Conservation (phyloP, 2,797 vertebrate species). For the Squalus acanthias region DNA sequence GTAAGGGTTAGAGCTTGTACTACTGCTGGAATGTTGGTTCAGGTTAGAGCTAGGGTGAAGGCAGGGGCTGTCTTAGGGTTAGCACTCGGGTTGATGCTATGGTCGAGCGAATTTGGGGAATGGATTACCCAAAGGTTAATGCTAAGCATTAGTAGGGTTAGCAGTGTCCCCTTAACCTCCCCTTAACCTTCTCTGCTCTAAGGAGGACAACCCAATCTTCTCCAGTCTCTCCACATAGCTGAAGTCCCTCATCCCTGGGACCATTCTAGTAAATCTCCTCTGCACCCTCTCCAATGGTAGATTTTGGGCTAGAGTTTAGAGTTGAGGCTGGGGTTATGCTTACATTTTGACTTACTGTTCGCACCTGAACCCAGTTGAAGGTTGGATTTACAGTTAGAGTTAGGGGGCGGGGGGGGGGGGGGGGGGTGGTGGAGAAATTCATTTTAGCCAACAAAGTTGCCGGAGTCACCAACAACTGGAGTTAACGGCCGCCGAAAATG, state of each 20-base stretch:
- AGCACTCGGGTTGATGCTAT: too few relatives aligned
- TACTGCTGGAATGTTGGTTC: neutral
- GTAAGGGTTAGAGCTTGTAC: too few relatives aligned
- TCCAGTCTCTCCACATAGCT: neutral
- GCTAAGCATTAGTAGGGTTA: too few relatives aligned
- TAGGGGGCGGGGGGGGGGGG: neutral
- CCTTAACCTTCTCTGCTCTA: neutral
- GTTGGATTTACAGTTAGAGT: neutral
- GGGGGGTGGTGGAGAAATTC: too few relatives aligned
- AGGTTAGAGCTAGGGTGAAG: neutral
- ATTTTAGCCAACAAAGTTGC: too few relatives aligned
- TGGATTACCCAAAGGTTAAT: neutral
- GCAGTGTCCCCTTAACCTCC: too few relatives aligned
- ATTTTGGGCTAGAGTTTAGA: neutral
- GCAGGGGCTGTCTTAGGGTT: neutral
- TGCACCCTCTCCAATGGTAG: too few relatives aligned
- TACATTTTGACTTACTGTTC: neutral
- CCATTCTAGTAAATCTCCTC: too few relatives aligned
- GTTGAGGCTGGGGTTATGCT: neutral
- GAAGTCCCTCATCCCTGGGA: neutral
- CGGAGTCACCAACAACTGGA: too few relatives aligned
- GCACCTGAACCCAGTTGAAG: neutral
- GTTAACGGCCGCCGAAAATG: too few relatives aligned
- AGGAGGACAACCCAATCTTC: too few relatives aligned
- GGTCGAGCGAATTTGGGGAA: neutral